Base-by-base conservation (phyloP, 2,888 invertebrate species). In the Papilio elwesi region DNA sequence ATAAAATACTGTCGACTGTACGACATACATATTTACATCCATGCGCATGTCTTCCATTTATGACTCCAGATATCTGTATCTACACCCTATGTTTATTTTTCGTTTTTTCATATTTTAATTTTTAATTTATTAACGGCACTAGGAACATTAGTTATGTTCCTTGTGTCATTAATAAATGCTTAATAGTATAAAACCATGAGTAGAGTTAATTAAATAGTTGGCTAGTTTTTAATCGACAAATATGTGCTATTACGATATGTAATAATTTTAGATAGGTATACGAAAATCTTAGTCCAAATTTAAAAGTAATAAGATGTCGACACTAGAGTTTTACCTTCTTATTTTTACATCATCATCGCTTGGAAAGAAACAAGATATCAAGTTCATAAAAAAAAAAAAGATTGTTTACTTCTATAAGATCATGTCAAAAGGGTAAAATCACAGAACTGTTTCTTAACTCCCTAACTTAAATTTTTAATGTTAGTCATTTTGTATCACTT, bases 361-460 rank as follows among this genome's bases (percentile, higher is more conserved):
- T 6, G 7, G 0, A 13, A 59, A 0, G n/a, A 10, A 62, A 62
- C n/a, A n/a, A 2, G 43, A n/a, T n/a, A 15, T n/a, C 9, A n/a
- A 62, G n/a, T 15, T 38, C 9, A 62, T 36, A 43, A 15, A 62
- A 43, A 43, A 62, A n/a, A 8, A 15, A 43, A 15, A 62, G 13
- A 43, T 43, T 43, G 15, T 43, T 62, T 15, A 43, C 0, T 38
- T 57, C 38, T 43, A 43, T n/a, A 62, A 62, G 43, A 43, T 62
- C 43, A 62, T 62, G 43, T 43, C 8, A 62, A 62, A 43, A 43
- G 15, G 43, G 43, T 43, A 62, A 62, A 62, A 62, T 62, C 59
- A 62, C 59, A 62, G 59, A 15, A n/a, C 43, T 43, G 43, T 43
- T 62, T 43, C 59, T 62, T 62, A 62, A 43, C 38, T 62, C 15